These are phyloP conservation scores for Sepiola atlantica DNA, from an alignment of 2,888 invertebrate genomes.

Conservation along the genomic window DNA sequence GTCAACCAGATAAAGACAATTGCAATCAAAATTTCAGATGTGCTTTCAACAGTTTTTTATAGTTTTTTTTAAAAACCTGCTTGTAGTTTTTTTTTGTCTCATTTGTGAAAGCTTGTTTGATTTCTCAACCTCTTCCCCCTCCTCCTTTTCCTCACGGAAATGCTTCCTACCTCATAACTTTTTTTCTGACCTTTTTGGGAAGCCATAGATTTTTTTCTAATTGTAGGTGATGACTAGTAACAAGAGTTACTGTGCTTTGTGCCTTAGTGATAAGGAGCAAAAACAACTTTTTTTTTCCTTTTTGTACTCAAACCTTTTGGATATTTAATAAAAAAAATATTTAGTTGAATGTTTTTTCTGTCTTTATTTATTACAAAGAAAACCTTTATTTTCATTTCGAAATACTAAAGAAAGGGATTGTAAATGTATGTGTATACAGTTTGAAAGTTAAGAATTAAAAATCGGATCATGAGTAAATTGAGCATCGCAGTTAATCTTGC, in stretches of 20 bases:
- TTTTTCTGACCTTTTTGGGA: background rate
- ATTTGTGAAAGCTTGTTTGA: background rate
- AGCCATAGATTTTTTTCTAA: background rate
- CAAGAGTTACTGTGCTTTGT: constrained; percentile 1
- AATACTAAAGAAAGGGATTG: no score
- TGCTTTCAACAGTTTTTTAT: background rate
- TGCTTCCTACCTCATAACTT: constrained; percentile 1
- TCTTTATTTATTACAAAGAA: background rate
- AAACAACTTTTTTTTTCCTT: background rate
- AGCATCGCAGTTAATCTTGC: no score
- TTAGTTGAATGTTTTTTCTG: background rate
- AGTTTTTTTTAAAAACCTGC: background rate
- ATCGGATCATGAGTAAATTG: no score
- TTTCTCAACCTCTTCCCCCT: background rate
- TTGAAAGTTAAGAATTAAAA: no score
- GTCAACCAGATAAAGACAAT: background rate
- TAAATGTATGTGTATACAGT: no score
- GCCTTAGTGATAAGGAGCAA: constrained; percentile 13
- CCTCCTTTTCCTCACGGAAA: background rate
- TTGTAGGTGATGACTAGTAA: constrained; percentile 11
- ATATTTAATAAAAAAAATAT: background rate
- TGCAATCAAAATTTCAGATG: background rate
- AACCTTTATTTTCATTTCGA: no score
- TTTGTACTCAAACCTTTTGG: constrained; percentile 21
- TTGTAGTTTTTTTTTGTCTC: background rate